Conservation (phyloP, 2,113 vertebrate genomes). For the Ginglymostoma cirratum region DNA sequence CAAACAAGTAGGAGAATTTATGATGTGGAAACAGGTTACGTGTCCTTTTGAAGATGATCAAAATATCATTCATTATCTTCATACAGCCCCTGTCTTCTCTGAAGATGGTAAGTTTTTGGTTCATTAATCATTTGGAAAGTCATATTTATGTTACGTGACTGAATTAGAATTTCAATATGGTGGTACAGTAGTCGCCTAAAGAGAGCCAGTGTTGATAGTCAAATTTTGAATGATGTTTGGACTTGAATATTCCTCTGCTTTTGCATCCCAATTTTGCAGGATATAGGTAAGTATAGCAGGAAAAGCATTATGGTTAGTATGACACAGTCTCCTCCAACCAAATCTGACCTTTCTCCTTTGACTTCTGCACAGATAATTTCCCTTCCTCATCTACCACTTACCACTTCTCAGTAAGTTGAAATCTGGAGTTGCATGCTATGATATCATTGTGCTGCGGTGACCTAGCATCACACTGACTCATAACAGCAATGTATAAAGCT, state of each 20-base stretch:
- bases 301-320: background rate
- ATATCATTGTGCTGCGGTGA: background rate
- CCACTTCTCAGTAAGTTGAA: background rate
- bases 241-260: background rate
- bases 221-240: background rate
- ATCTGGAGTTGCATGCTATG: background rate
- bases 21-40: conserved; percentile 70
- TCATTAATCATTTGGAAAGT: background rate
- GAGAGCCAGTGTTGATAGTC: background rate
- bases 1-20: conserved; percentile 69
- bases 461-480: background rate
- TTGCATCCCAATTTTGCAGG: background rate
- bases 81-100: conserved; percentile 64
- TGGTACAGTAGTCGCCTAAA: background rate
- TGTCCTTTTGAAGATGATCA: conserved; percentile 67
- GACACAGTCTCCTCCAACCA: background rate
- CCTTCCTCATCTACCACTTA: background rate
- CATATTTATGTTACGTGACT: background rate
- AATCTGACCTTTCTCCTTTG: background rate
- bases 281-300: background rate
- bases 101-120: conserved; percentile 60
- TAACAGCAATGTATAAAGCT: background rate
- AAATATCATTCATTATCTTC: conserved; percentile 65
- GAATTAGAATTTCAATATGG: background rate
- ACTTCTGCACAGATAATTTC: background rate